Base-by-base conservation (phyloP, 2,888 invertebrate genomes). In the Drosophila infuscata region DNA sequence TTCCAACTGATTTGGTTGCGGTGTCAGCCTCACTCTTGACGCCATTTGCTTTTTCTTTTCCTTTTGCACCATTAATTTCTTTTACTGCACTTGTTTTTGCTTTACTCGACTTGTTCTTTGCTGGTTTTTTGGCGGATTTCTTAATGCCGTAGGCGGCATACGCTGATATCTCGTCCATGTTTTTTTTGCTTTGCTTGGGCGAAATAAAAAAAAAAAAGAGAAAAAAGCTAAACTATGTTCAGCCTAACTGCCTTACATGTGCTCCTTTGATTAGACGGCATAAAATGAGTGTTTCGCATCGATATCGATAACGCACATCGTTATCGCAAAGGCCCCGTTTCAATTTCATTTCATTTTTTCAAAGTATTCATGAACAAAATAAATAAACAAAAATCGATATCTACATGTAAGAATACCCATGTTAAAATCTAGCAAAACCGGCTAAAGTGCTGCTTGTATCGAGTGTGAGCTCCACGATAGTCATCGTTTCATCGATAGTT, bases 131-230 rank as follows among this genome's bases (percentile, higher is more conserved):
- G 17, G 29, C 0, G 3, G 12, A 20, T 33, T 46, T 43, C 0
- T 29, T 33, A 17, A 32, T 25, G n/a, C 30, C 35, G 17, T 79
- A 72, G 3, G 56, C 63, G n/a, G 29, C 32, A 38, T 51, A 69
- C 15, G 78, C 78, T 33, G 78, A 68, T 11, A 75, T 0, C 0
- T 51, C 53, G 17, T 30, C 61, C 76, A 76, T 62, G 25, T n/a
- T 57, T 20, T 3, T 38, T 3, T 46, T 52, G 5, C 1, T 33
- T 9, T 7, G 7, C 3, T 7, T 46, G 7, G 15, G 0, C 15
- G 25, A 46, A 46, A 15, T 46, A 46, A 46, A 46, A 15, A 12
- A 46, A 7, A 15, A 25, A 25, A 25, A 25, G 25, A 46, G 7
- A 46, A 20, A 25, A 7, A 3, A 25, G 7, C 20, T 12, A 1